phyloP scores from a whole-genome alignment of 2,113 vertebrate genomes.

The Bos taurus region ARS-UCD2.0 NC_037356.1:10814501-10815000 shows the following conservation, averaged over 20 bases:
- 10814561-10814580: background rate
- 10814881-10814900: background rate
- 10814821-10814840: background rate
- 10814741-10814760: background rate
- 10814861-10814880: background rate
- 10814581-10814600: background rate
- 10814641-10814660: background rate
- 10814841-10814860: background rate
- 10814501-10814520: background rate
- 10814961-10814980: background rate
- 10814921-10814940: background rate
- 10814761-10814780: background rate
- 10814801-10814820: background rate
- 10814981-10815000: background rate
- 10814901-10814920: background rate
- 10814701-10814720: background rate
- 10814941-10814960: background rate
- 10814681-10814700: background rate
- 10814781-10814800: background rate
- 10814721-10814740: background rate
- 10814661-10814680: background rate
- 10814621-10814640: background rate
- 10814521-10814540: background rate
- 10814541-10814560: background rate
- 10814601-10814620: background rate